Conservation (phyloP, 2,888 invertebrate genomes). For the Xylophagus ater region DNA sequence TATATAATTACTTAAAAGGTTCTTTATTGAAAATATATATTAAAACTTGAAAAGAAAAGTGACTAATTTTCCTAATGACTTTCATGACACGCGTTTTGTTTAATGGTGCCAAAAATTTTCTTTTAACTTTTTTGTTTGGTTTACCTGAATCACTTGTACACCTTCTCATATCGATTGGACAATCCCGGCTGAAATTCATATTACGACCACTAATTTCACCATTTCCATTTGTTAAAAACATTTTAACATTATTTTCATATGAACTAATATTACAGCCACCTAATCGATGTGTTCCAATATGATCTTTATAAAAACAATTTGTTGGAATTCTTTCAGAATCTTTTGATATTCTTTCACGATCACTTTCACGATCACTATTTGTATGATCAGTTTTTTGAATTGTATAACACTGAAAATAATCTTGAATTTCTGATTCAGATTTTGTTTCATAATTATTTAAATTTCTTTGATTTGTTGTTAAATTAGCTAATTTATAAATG, state of each 20-base stretch:
- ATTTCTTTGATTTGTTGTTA: constrained; percentile 19
- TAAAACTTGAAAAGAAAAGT: no score
- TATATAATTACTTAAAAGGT: constrained; percentile 12
- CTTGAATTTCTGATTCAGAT: constrained; percentile 17
- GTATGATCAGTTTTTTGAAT: neutral
- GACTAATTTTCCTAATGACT: constrained; percentile 14
- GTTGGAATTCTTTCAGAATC: no score
- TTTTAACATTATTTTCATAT: constrained; percentile 11
- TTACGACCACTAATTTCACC: constrained; percentile 3
- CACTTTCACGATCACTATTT: neutral
- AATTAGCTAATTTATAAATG: constrained; percentile 12
- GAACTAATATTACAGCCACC: no score
- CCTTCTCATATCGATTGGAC: constrained; percentile 37
- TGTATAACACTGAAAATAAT: constrained; percentile 9
- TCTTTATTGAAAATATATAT: neutral
- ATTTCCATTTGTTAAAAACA: constrained; percentile 11
- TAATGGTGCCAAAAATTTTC: constrained; percentile 1
- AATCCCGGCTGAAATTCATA: constrained; percentile 21
- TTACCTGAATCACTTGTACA: constrained; percentile 38
- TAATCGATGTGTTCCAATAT: no score
- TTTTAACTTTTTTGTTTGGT: neutral
- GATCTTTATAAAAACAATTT: neutral
- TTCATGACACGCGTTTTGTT: constrained; percentile 11
- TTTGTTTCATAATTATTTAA: constrained; percentile 22
- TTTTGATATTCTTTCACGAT: neutral